Percentiles rank a stretch among this genome's conserved stretches.
Evolutionary conservation across 2,797 vertebrate species (phyloP).

Genomic region (Gallinago solitaria): DNA sequence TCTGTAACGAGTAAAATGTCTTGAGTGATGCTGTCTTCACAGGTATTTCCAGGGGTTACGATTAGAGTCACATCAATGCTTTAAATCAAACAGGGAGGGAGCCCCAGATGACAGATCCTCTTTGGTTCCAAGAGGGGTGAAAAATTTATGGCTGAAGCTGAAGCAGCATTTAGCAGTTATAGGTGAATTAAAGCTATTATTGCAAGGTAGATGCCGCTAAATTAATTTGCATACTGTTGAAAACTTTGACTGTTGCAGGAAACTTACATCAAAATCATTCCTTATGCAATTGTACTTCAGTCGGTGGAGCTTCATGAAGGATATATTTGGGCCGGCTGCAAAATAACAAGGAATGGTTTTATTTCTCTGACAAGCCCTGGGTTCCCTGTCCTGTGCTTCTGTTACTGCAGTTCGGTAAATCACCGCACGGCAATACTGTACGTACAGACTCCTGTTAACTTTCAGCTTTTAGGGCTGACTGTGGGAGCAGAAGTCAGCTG

Average conservation of each 20-base stretch:
- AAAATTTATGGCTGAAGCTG: neutral
- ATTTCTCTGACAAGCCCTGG: neutral
- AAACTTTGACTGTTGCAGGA: neutral
- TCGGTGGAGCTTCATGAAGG: neutral
- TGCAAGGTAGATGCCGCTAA: neutral
- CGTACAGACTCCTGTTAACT: neutral
- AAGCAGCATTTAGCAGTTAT: neutral
- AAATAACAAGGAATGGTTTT: neutral
- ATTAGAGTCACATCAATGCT: neutral
- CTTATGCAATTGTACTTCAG: neutral
- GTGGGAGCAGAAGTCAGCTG: neutral
- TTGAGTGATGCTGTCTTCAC: slow-evolving; percentile 28
- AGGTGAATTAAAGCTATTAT: neutral
- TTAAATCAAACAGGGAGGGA: neutral
- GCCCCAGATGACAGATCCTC: neutral
- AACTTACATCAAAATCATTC: neutral
- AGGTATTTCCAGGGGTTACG: slow-evolving; percentile 4
- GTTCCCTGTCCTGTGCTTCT: neutral
- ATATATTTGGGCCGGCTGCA: neutral
- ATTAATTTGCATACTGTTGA: neutral
- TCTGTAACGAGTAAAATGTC: slow-evolving; percentile 24
- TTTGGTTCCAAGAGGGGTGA: neutral
- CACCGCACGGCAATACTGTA: neutral
- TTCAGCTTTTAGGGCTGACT: neutral
- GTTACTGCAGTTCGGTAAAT: neutral